Conservation (phyloP, 2,888 invertebrate genomes). For the Gari tellinella region DNA sequence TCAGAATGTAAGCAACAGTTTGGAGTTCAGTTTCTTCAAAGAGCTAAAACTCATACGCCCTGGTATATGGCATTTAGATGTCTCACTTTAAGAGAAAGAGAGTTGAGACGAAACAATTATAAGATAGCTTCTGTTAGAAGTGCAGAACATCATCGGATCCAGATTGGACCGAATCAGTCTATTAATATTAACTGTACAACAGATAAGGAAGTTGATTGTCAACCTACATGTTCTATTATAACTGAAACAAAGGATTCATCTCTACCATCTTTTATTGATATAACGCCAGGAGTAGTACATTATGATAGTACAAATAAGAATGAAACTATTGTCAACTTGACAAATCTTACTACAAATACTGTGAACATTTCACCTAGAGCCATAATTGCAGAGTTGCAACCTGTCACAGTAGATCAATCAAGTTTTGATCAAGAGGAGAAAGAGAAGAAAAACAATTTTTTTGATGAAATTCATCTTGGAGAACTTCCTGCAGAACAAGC, state of each 20-base stretch:
- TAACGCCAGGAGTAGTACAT: constrained; percentile 31
- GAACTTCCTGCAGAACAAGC: background rate
- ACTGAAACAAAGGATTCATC: constrained; percentile 24
- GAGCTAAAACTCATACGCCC: constrained; percentile 8
- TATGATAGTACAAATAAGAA: constrained; percentile 13
- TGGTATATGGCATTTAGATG: constrained; percentile 21
- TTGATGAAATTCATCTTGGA: constrained; percentile 5
- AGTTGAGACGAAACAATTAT: constrained; percentile 16
- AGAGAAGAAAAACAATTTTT: background rate
- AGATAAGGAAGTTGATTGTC: constrained; percentile 32
- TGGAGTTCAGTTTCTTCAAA: constrained; percentile 19
- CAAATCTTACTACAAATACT: constrained; percentile 30
- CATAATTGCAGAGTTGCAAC: constrained; percentile 15
- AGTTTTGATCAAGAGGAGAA: background rate
- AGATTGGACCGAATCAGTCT: constrained; percentile 27
- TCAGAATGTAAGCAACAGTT: constrained; percentile 1
- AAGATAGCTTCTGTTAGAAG: constrained; percentile 15
- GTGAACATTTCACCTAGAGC: constrained; percentile 13
- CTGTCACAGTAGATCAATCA: constrained; percentile 12
- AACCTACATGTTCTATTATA: constrained; percentile 36
- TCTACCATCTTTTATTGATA: constrained; percentile 26
- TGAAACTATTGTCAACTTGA: constrained; percentile 1
- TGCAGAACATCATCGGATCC: constrained; percentile 17
- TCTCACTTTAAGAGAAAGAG: constrained; percentile 16
- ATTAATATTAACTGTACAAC: constrained; percentile 8